phyloP scores from a whole-genome alignment of 2,888 invertebrate genomes.

The Chaetoderma sp. region DNA sequence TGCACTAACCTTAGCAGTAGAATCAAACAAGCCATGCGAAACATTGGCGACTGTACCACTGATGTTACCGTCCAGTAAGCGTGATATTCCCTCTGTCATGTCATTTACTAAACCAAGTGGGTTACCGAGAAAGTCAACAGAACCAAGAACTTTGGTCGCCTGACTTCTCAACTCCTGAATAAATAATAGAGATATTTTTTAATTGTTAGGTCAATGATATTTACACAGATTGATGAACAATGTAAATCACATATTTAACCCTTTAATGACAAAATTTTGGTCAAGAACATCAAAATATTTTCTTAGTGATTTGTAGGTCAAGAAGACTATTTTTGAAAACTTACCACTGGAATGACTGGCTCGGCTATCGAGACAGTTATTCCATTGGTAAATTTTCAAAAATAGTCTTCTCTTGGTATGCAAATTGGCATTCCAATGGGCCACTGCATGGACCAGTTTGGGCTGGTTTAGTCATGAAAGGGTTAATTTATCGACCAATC shows the following conservation, averaged over 20 bases:
- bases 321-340: neutral
- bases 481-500: too few species aligned
- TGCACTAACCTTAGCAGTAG: constrained; percentile 93
- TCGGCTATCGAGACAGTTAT: too few species aligned
- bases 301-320: neutral
- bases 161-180: constrained; percentile 90
- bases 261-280: neutral
- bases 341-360: too few species aligned
- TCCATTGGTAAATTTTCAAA: too few species aligned
- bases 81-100: constrained; percentile 93
- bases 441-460: too few species aligned
- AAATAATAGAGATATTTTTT: constrained; percentile 11
- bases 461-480: too few species aligned
- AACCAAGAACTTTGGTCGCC: constrained; percentile 93
- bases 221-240: neutral
- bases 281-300: too few species aligned
- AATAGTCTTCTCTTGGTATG: too few species aligned
- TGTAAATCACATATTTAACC: neutral
- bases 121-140: constrained; percentile 97
- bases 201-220: neutral
- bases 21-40: constrained; percentile 96
- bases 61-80: constrained; percentile 93
- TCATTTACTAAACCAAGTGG: constrained; percentile 96
- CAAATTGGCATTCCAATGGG: too few species aligned
- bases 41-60: constrained; percentile 93